Base-by-base conservation (phyloP, 2,888 invertebrate species). In the Cheilosia grossa region DNA sequence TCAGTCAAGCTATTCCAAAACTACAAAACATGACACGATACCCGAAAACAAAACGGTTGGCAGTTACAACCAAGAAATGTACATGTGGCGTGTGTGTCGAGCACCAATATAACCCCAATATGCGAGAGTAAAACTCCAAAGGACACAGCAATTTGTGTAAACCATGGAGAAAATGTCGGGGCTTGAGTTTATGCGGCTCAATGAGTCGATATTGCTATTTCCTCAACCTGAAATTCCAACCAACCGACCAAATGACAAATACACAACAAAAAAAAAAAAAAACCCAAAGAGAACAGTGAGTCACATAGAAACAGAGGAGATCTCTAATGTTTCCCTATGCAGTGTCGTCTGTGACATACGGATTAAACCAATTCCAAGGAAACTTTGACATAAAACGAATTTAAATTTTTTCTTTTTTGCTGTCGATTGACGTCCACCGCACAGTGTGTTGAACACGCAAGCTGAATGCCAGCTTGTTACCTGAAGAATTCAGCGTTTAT, bases 141-240 rank as follows among this genome's bases (percentile, higher is more conserved):
- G 51, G 44, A 69, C 53, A 59, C 47, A 53, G 27, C 15, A 37
- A 58, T 44, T 59, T 30, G 54, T 70, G 47, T 40, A 64, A 66
- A 47, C 58, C 61, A 61, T 70, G 61, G 54, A 63, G 70, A 77
- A 67, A 61, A 77, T 49, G 42, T 63, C 61, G 27, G 54, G 61
- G 61, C 61, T 77, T 77, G 54, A 77, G 77, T 77, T 77, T 77
- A 70, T 63, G 47, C 70, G 61, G 63, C 30, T 70, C 78, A 78
- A 3, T 78, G 78, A 70, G 40, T 63, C 51, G 70, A 54, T 78
- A 70, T 70, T 78, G 78, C 70, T 63, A 70, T 78, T 78, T 78
- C 40, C 69, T 54, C 40, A 74, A 70, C 63, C 56, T 70, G 70
- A 70, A 70, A 59, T 70, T 49, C 37, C 17, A 49, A 63, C 61